Evolutionary conservation across 2,888 invertebrate genomes (phyloP).

Genomic region (Aproaerema taeniolella): DNA sequence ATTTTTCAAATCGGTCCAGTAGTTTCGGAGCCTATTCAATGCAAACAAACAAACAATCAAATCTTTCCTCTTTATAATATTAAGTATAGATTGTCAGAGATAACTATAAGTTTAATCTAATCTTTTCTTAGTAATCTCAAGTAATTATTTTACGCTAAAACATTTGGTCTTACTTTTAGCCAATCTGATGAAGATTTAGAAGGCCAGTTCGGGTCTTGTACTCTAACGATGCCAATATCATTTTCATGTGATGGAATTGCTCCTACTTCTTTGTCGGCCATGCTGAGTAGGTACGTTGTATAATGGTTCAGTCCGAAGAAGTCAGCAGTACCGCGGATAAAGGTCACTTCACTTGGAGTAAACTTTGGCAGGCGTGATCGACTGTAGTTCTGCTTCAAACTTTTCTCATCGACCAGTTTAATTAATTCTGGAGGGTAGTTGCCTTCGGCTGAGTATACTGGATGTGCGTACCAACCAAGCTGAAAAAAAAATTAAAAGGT

Average conservation of each 20-base stretch:
- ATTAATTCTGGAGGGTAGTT: conserved; percentile 77
- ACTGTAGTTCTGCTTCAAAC: conserved; percentile 69
- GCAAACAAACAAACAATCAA: too few species aligned
- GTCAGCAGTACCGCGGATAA: conserved; percentile 64
- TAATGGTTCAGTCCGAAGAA: conserved; percentile 73
- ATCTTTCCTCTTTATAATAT: too few species aligned
- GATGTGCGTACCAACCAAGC: conserved; percentile 76
- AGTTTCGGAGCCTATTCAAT: too few species aligned
- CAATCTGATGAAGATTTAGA: conserved; percentile 76
- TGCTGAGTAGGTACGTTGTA: conserved; percentile 62
- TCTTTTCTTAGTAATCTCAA: too few species aligned
- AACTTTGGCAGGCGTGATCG: conserved; percentile 77
- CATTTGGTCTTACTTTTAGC: conserved; percentile 78
- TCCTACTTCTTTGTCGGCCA: conserved; percentile 61
- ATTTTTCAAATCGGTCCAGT: too few species aligned
- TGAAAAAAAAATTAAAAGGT: conserved; percentile 28
- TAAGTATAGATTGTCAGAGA: too few species aligned
- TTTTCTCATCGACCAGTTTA: conserved; percentile 69
- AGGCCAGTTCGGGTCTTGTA: conserved; percentile 78
- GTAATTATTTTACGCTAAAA: too few species aligned
- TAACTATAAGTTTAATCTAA: too few species aligned
- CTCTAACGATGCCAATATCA: conserved; percentile 77
- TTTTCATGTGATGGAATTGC: conserved; percentile 77
- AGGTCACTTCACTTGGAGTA: conserved; percentile 63
- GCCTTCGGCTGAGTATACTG: conserved; percentile 71